A percentile compares a stretch with the other conserved stretches of the same genome.
Evolutionary conservation across 2,113 vertebrate species (phyloP).

Genomic region (Salvator merianae): DNA sequence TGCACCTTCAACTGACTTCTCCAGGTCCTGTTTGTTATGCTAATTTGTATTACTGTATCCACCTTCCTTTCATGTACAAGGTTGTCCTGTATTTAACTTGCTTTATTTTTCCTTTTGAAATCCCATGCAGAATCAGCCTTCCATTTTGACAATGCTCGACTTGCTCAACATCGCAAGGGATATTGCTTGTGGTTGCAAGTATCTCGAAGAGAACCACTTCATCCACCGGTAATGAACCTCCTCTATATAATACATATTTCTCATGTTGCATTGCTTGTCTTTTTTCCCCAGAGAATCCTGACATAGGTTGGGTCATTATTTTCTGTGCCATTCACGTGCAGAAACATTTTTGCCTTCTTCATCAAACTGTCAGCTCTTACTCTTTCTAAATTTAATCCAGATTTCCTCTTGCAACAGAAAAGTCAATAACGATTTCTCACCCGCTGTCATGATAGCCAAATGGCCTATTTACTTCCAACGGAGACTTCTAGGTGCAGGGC

Average conservation of each 20-base stretch:
- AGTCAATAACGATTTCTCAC: no score
- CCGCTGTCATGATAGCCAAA: no score
- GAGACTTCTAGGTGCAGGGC: no score
- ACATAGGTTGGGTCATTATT: no score
- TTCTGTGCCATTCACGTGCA: neutral
- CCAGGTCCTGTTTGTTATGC: neutral
- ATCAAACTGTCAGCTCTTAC: no score
- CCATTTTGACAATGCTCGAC: slow-evolving; percentile 83
- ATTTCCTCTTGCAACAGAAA: no score
- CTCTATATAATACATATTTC: neutral
- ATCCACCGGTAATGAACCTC: slow-evolving; percentile 84
- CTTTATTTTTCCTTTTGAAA: neutral
- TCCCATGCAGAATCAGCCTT: slow-evolving; percentile 79
- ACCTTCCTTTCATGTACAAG: neutral
- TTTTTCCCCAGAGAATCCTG: neutral
- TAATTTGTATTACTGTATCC: neutral
- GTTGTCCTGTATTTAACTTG: neutral
- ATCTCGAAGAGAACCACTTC: slow-evolving; percentile 93
- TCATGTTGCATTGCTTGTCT: neutral
- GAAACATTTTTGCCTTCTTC: no score
- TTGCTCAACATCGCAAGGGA: slow-evolving; percentile 88
- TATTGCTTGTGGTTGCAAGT: slow-evolving; percentile 89
- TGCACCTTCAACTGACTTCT: no score
- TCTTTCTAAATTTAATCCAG: no score
- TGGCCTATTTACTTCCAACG: no score